Evolutionary conservation across 2,113 vertebrate species (phyloP), one percentile per base, ranked within the genome.

Genomic region (Xenopus borealis): DNA sequence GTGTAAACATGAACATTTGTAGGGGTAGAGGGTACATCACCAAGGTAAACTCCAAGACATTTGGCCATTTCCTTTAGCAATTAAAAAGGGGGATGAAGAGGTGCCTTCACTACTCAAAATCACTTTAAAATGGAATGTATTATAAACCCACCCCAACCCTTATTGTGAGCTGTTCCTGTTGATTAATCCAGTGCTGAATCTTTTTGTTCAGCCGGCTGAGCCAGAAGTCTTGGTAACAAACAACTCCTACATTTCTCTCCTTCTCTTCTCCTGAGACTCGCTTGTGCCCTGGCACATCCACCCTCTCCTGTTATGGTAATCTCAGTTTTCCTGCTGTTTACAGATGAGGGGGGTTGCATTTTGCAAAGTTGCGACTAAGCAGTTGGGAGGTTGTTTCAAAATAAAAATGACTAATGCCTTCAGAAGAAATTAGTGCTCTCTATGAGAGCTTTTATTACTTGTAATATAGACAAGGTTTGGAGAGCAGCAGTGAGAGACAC

Each of bases 271-370:
- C 14, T 4, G 66, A 55, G 12, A 14, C 33, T 14, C 18, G 9
- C 14, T 19, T 72, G 13, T 44, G 18, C 47, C n/a, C 62, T 72
- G 71, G 71, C 71, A 73, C 52, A 57, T 47, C 33, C 62, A 58
- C 52, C 12, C 47, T 75, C 57, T 75, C 72, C 65, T 75, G 64
- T 68, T 75, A 68, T 68, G 72, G 64, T 47, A 68, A 61, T 68
- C 72, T 45, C 2, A 68, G n/a, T n/a, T 61, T 75, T 55, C 65
- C 55, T 75, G 53, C 10, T 61, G 57, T 68, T 75, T 61, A 66
- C 72, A 47, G 18, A 14, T 18, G 13, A n/a, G 58, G 12, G 46
- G 13, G 10, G 47, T 6, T 40, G 5, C 6, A 13, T 9, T 74
- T 74, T 52, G 53, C 52, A 45, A 45, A 16, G 53, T 53, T 20